Evolutionary conservation across 1,140 invertebrate species (phyloP), one percentile per base, ranked within the genome.

Genomic region (Cyrtorhinus lividipennis): DNA sequence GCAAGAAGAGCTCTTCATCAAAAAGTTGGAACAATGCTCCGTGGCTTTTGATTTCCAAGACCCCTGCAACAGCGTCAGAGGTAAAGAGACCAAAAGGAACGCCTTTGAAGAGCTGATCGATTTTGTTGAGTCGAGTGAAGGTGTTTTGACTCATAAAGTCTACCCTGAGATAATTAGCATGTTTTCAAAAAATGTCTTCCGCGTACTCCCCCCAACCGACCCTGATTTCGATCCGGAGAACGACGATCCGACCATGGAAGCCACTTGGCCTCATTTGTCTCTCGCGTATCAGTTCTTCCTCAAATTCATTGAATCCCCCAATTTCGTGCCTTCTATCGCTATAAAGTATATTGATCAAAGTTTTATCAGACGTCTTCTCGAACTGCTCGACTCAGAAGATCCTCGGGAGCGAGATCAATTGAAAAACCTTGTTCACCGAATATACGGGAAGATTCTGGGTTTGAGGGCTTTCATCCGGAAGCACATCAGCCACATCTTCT

Each of bases 161-260:
- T 62, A 62, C 38, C 60, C 30, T 12, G 60, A 46, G 24, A 48
- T 62, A 1, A 18, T 62, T 10, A 24, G 5, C 2, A 62, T 62
- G 91, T 95, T 97, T 83, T 90, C 88, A 74, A 81, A 85, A 70
- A 87, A 99, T 79, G 78, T 98, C 74, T 99, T 99, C 81, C 91
- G 96, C 71, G 95, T 94, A 69, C 81, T 99, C 76, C 95, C 96
- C 69, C 96, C 96, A 67, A 93, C 92, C 78, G 91, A 94, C 74
- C 94, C 94, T 56, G 96, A 99, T 75, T 99, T 95, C 77, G 96
- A 99, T 80, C 95, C 95, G 12, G 96, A 99, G 77, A 95, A 98
- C 76, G 95, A 99, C 79, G 95, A 99, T 77, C 95, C 95, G 48
- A 95, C 92, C 67, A 76, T 99, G 73, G 95, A 98, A 79, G 92